phyloP scores from a whole-genome alignment of 2,888 invertebrate species.

The Pyrgus malvae region DNA sequence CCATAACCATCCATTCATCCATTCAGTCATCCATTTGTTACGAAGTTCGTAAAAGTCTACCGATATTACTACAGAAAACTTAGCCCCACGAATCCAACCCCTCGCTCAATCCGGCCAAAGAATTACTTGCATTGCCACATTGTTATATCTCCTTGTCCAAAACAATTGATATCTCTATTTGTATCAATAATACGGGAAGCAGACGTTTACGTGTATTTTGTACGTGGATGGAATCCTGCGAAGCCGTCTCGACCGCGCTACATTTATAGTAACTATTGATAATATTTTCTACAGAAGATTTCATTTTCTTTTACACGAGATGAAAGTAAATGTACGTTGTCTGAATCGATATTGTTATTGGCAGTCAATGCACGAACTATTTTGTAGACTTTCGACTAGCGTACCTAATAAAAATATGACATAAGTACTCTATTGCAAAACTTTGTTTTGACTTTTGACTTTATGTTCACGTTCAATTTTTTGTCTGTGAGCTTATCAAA shows the following conservation, averaged over 20 bases:
- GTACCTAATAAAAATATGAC: background rate
- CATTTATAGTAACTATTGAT: constrained; percentile 61
- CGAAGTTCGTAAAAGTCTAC: constrained; percentile 55
- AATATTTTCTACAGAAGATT: constrained; percentile 43
- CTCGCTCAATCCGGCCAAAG: constrained; percentile 54
- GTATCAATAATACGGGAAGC: constrained; percentile 78
- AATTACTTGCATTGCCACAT: constrained; percentile 68
- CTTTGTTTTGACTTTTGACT: no score
- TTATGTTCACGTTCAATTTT: no score
- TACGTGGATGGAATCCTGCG: constrained; percentile 70
- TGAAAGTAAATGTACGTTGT: constrained; percentile 12
- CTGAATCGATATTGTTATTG: constrained; percentile 3
- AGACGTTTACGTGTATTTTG: constrained; percentile 74
- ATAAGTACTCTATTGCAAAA: background rate
- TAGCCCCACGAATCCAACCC: constrained; percentile 52
- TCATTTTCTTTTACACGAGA: constrained; percentile 32
- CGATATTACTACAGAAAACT: constrained; percentile 48
- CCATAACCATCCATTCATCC: constrained; percentile 12
- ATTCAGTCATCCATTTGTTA: constrained; percentile 12
- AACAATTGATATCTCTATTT: constrained; percentile 81
- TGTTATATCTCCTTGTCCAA: constrained; percentile 71
- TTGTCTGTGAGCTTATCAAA: no score
- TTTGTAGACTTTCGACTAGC: background rate
- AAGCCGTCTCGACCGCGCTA: constrained; percentile 44
- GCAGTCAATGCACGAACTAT: background rate